Base-by-base conservation (phyloP, 2,113 vertebrate species). In the Oreotrochilus melanogaster region DNA sequence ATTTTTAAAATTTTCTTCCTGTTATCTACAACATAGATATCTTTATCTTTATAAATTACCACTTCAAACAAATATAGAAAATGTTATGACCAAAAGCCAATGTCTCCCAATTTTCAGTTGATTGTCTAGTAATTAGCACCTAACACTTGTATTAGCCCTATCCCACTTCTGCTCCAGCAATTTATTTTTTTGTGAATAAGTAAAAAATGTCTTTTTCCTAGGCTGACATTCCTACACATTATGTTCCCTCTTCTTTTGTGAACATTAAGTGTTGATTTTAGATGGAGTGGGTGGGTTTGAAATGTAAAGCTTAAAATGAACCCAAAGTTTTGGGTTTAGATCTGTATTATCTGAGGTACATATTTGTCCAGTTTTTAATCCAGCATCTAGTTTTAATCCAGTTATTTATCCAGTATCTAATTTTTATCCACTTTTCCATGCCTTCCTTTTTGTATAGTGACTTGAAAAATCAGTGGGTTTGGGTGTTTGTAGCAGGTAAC, bases 231-330 rank as follows among this genome's bases (percentile, higher is more conserved):
- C n/a, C 85, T 88, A 61, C 30, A 90, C 60, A 27, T 87, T 91
- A 78, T 82, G 42, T 93, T 95, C 80, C 30, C 48, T 65, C 61
- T 89, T 92, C 76, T 89, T 87, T 82, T 92, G 94, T 74, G 61
- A 93, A 47, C 39, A 14, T 79, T 95, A 86, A 72, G 28, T 85
- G 86, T 92, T 96, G 72, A 65, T 88, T 92, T 94, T 93, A 91
- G 88, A 51, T 92, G 83, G 47, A 51, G 43, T 74, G 58, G 43
- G 65, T 69, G 61, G 84, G 30, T 84, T 95, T 81, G 75, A 92
- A 95, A 83, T 43, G 60, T 69, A 82, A 79, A 91, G 78, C 67
- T 70, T 76, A n/a, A 84, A 60, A 39, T n/a, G 47, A 88, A 80
- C 30, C 28, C 28, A 35, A 47, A 86, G 72, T 82, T 92, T 80